phyloP scores from a whole-genome alignment of 2,113 vertebrate species.

The Oxyura jamaicensis region DNA sequence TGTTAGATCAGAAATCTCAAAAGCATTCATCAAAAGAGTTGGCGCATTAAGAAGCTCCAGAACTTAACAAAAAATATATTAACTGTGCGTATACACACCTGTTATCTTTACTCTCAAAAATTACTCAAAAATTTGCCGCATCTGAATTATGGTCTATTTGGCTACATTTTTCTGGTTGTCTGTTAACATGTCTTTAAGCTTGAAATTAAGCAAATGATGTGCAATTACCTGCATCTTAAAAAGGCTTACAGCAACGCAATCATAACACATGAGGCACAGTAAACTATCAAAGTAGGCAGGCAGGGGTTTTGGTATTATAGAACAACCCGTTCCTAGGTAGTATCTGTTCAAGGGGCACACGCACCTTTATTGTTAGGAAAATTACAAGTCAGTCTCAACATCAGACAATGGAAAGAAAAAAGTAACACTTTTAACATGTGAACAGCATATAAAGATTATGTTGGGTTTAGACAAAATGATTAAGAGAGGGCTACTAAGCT shows the following conservation, averaged over 20 bases:
- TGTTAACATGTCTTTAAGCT: neutral
- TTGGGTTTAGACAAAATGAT: no score
- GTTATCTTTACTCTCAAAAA: neutral
- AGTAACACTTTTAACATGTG: no score
- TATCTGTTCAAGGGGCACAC: neutral
- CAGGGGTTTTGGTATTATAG: neutral
- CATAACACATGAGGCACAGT: neutral
- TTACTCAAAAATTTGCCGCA: neutral
- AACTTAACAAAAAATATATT: neutral
- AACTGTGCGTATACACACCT: neutral
- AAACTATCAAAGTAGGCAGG: neutral
- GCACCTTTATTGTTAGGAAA: no score
- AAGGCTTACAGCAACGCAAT: neutral
- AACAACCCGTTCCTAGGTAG: neutral
- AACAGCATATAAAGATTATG: no score
- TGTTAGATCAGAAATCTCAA: neutral
- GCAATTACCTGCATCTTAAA: neutral
- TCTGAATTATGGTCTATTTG: neutral
- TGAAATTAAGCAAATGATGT: neutral
- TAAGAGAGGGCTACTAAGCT: no score
- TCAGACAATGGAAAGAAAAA: no score
- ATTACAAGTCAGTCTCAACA: no score
- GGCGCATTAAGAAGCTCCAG: neutral
- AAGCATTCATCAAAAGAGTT: neutral
- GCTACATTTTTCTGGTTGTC: neutral